A percentile compares a stretch with the other conserved stretches of the same genome.
Conservation (phyloP, 2,113 vertebrate genomes). For the Scolopax mira region DNA sequence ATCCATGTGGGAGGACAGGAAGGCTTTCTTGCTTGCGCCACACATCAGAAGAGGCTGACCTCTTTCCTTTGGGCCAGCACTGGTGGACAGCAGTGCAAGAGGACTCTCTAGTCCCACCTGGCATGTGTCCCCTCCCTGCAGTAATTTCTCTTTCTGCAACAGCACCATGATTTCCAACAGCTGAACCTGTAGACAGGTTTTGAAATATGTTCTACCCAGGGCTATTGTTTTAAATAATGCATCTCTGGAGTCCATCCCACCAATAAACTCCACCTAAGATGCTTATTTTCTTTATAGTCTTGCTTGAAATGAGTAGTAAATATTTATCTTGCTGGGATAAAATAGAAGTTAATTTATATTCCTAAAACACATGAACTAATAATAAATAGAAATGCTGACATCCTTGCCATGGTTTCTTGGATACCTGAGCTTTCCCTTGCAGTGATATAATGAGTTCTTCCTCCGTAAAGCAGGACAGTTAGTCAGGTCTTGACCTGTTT, state of each 20-base stretch:
- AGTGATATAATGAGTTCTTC: not conserved
- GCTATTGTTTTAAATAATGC: not conserved
- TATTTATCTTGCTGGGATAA: not conserved
- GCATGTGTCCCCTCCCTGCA: fast-evolving
- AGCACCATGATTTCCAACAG: not conserved
- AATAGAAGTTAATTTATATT: not conserved
- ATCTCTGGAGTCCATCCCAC: not conserved
- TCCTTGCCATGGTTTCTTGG: not conserved
- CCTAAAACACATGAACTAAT: not conserved
- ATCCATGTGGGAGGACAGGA: not conserved
- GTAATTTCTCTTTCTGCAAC: not conserved
- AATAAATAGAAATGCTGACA: not conserved
- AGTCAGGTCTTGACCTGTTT: not conserved
- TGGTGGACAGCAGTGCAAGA: not conserved
- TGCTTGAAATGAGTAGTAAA: not conserved
- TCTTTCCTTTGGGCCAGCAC: fast-evolving
- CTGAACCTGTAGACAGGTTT: not conserved
- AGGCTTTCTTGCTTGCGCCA: not conserved
- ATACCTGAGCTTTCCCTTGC: not conserved
- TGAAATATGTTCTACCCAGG: not conserved
- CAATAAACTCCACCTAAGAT: not conserved
- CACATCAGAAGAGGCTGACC: not conserved
- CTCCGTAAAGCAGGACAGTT: not conserved
- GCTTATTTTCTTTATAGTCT: not conserved
- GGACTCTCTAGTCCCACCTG: not conserved